phyloP scores from a whole-genome alignment of 2,888 invertebrate species.

The Nipponacmea schrenckii region DNA sequence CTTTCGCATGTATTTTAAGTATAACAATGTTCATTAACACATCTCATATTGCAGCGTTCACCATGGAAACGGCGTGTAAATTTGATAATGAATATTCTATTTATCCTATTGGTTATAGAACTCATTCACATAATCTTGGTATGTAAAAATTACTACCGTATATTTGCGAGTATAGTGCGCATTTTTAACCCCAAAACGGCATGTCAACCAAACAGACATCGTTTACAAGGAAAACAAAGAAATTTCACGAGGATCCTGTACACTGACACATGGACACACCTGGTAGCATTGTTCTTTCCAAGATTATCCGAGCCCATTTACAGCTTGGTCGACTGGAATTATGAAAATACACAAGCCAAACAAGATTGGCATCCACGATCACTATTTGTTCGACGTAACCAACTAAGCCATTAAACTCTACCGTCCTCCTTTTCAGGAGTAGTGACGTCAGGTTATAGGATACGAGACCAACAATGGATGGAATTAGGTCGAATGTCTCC shows the following conservation, averaged over 20 bases:
- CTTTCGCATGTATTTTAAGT: no score
- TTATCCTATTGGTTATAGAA: slow-evolving; percentile 92
- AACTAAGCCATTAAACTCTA: no score
- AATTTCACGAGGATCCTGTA: no score
- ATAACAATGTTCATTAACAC: neutral
- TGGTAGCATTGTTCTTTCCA: no score
- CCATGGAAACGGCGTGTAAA: slow-evolving; percentile 90
- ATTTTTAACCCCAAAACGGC: neutral
- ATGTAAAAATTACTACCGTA: slow-evolving; percentile 3
- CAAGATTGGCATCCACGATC: no score
- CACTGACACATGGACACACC: no score
- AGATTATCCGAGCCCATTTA: no score
- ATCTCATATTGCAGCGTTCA: slow-evolving; percentile 55
- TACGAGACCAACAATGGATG: slow-evolving; percentile 48
- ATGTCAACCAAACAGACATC: no score
- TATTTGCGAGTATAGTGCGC: neutral
- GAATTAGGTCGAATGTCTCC: slow-evolving; percentile 63
- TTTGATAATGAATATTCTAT: slow-evolving; percentile 84
- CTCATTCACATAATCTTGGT: slow-evolving; percentile 87
- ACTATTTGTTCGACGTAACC: no score
- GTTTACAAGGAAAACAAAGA: no score
- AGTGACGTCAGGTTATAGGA: slow-evolving; percentile 57
- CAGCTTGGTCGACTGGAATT: no score
- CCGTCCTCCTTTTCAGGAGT: slow-evolving; percentile 46
- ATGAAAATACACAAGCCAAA: no score